Percentiles rank a stretch among this genome's conserved stretches.
phyloP scores from a whole-genome alignment of 2,888 invertebrate species.

The Sminthurinus aureus region DNA sequence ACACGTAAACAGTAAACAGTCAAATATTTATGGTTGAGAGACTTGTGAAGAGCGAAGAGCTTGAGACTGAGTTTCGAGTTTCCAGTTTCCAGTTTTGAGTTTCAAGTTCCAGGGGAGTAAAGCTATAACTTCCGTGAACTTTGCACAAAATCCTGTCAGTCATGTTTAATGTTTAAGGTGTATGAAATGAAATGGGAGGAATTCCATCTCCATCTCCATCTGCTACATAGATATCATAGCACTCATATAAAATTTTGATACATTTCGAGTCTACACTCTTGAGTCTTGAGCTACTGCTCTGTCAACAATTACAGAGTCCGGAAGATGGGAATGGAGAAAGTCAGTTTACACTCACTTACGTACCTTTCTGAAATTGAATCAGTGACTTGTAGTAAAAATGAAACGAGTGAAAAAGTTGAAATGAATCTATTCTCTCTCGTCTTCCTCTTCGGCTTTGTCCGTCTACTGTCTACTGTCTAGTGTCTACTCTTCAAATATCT shows the following conservation, averaged over 20 bases:
- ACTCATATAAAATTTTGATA: background rate
- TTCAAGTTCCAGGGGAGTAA: too few relatives aligned
- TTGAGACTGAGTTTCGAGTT: too few relatives aligned
- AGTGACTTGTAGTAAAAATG: background rate
- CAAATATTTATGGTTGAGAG: too few relatives aligned
- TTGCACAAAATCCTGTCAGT: too few relatives aligned
- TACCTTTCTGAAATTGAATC: slow-evolving; percentile 32
- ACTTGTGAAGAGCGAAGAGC: too few relatives aligned
- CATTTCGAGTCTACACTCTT: background rate
- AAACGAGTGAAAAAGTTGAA: background rate
- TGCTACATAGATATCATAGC: background rate
- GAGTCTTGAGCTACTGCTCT: background rate
- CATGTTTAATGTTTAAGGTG: too few relatives aligned
- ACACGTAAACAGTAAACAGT: too few relatives aligned
- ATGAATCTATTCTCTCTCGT: background rate
- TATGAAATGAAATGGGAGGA: too few relatives aligned
- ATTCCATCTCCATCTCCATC: background rate
- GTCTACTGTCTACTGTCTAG: background rate
- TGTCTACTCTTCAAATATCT: too few relatives aligned
- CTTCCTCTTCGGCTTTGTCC: background rate
- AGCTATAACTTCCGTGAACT: too few relatives aligned
- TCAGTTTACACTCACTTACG: slow-evolving; percentile 17
- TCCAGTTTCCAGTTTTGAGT: too few relatives aligned
- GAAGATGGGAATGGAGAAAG: background rate
- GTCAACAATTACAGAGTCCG: background rate